phyloP scores from a whole-genome alignment of 2,797 vertebrate species.

The Buphagus erythrorhynchus region DNA sequence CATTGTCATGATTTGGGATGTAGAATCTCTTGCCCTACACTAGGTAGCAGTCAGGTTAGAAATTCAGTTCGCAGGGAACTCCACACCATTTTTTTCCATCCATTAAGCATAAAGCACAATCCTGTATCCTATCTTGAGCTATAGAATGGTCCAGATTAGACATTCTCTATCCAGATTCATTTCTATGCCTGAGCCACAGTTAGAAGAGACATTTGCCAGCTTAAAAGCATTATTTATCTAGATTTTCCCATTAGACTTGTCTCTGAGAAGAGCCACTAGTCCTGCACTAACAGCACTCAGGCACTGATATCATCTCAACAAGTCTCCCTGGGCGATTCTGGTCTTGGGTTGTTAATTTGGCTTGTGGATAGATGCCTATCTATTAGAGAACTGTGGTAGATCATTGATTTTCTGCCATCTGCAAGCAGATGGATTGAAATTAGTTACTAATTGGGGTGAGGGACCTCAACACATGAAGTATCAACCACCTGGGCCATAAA shows the following conservation, averaged over 20 bases:
- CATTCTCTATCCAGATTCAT: neutral
- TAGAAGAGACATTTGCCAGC: neutral
- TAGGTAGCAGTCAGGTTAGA: neutral
- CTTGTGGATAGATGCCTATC: neutral
- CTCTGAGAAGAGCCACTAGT: neutral
- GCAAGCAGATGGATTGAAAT: neutral
- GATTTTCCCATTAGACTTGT: neutral
- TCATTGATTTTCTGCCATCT: neutral
- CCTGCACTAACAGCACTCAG: neutral
- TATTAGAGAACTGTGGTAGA: neutral
- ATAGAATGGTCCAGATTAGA: neutral
- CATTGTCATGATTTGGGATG: neutral
- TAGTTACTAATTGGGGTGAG: neutral
- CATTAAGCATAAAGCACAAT: neutral
- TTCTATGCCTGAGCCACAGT: neutral
- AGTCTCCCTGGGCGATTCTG: accelerated
- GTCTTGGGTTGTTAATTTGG: neutral
- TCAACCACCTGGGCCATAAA: neutral
- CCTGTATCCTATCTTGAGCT: neutral
- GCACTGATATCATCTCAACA: neutral
- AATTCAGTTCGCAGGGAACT: neutral
- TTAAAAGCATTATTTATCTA: neutral
- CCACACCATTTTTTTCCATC: neutral
- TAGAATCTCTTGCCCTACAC: neutral
- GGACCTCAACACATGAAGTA: neutral